These are phyloP conservation scores for Lochmaea crataegi DNA, from an alignment of 2,888 invertebrate genomes.

Conservation along the genomic window DNA sequence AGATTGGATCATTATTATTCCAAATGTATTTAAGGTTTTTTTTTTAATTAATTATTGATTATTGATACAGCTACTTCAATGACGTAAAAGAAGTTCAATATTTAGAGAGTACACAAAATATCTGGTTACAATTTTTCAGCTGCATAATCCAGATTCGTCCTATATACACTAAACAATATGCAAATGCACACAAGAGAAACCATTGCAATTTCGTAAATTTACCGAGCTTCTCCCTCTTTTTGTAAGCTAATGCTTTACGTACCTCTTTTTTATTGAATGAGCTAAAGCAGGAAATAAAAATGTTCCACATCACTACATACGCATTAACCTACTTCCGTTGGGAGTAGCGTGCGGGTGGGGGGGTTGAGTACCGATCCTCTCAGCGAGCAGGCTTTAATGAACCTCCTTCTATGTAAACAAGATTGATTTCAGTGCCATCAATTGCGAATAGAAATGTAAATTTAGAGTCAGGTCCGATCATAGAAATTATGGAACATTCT, in stretches of 20 bases:
- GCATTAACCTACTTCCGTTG: slow-evolving; percentile 23
- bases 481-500: not conserved
- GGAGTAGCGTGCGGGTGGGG: not conserved
- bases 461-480: slow-evolving; percentile 8
- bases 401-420: slow-evolving; percentile 29
- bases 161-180: not conserved
- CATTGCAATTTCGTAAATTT: not conserved
- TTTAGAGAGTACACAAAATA: no score
- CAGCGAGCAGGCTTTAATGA: slow-evolving; percentile 23
- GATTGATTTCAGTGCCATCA: slow-evolving; percentile 28
- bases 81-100: no score
- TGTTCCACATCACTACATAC: not conserved
- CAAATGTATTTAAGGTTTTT: no score
- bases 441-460: slow-evolving; percentile 16
- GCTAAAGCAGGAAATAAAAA: not conserved
- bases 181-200: not conserved
- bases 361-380: not conserved
- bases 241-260: not conserved
- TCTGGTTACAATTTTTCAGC: not conserved
- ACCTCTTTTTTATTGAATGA: slow-evolving; percentile 2
- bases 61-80: no score
- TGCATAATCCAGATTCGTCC: no score
- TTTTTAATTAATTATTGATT: no score
- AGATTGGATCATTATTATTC: no score
- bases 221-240: not conserved